Base-by-base conservation (phyloP, 2,797 vertebrate genomes). In the Labeo calbasu region DNA sequence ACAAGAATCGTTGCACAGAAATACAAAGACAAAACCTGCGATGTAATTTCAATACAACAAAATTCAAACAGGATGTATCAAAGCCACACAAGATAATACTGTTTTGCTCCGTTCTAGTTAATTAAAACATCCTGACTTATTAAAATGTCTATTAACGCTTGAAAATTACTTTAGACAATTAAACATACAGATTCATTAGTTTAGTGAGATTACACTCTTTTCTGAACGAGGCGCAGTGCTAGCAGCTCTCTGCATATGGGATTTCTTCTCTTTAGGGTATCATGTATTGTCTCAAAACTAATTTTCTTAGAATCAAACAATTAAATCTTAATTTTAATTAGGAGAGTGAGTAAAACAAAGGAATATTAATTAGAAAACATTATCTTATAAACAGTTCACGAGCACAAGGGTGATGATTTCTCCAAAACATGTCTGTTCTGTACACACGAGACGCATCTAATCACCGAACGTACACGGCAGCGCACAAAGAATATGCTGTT, bases 351-450 rank as follows among this genome's bases (percentile, higher is more conserved):
- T 59, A 77, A 84, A 77, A 80, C 81, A 80, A 82, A 82, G 43
- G 65, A 78, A 80, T 86, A 90, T 89, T 87, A 86, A 91, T 90
- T 89, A 88, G 68, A 76, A 87, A 83, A 65, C 68, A 77, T 77
- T 88, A 86, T 90, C 88, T 85, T 75, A 65, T 83, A 50, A 88
- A 88, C 79, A 88, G 65, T 88, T 87, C 84, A 66, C 28, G 21
- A 79, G 63, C 88, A 86, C 82, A 73, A 80, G 78, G 68, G 53
- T 86, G 36, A 55, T 40, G 61, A 71, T 80, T 77, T 75, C 81
- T 84, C 82, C 79, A 50, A 79, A 86, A 79, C 82, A 70, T 66
- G 61, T 73, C 84, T 75, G 40, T 78, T 85, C 72, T 15, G 84
- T 84, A 81, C 84, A 78, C 85, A 72, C 50, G 86, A 89, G 87